Percentiles rank a stretch among this genome's conserved stretches.
Evolutionary conservation across 23 tunicate genomes (phyloP).

Genomic region (Styela clava): DNA sequence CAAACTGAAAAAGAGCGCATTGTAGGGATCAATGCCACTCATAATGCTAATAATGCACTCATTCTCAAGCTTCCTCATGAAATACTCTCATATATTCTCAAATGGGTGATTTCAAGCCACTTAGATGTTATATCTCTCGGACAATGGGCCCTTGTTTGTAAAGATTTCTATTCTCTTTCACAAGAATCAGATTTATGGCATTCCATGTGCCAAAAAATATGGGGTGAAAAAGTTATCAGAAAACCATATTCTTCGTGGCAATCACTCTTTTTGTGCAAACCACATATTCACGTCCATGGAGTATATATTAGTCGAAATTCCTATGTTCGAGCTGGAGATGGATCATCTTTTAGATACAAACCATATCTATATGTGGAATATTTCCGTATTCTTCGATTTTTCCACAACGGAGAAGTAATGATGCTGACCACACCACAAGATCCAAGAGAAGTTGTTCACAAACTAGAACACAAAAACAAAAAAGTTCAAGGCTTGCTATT

Average conservation of each 20-base stretch:
- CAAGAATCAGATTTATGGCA: constrained; percentile 15
- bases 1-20: neutral
- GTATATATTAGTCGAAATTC: constrained; percentile 23
- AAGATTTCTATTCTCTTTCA: constrained; percentile 6
- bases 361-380: constrained; percentile 23
- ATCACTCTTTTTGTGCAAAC: constrained; percentile 3
- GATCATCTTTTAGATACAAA: neutral
- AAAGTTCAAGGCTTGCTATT: constrained; percentile 11
- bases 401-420: constrained; percentile 15
- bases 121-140: constrained; percentile 11
- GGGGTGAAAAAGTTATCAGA: constrained; percentile 6
- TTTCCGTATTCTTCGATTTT: constrained; percentile 22
- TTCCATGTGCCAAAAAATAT: constrained; percentile 20
- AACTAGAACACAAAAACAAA: constrained; percentile 9
- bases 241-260: constrained; percentile 22
- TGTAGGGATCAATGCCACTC: neutral
- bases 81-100: neutral
- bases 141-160: neutral
- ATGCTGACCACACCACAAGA: constrained; percentile 23
- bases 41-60: neutral
- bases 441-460: constrained; percentile 28
- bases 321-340: constrained; percentile 16
- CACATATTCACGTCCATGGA: constrained; percentile 23
- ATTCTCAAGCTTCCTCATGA: constrained; percentile 26
- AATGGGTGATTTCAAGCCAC: constrained; percentile 6